phyloP scores from a whole-genome alignment of 2,888 invertebrate species.

The Dexiosoma caninum region DNA sequence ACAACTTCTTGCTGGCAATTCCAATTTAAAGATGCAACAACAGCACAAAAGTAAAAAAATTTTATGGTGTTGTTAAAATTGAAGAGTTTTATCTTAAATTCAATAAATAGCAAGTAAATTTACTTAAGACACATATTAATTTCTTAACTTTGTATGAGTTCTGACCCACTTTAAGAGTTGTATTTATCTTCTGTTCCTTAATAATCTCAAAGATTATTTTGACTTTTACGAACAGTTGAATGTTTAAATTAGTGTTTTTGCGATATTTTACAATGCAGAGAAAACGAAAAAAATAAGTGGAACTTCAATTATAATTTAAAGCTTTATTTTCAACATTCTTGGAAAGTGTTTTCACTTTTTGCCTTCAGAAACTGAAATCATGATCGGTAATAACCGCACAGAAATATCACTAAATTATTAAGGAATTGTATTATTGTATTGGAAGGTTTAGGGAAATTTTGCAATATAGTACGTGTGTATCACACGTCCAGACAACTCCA shows the following conservation, averaged over 20 bases:
- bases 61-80: constrained; percentile 16
- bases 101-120: constrained; percentile 41
- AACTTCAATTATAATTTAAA: constrained; percentile 44
- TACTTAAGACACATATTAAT: background rate
- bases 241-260: constrained; percentile 35
- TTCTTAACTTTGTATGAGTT: background rate
- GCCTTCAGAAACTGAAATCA: background rate
- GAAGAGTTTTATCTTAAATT: constrained; percentile 19
- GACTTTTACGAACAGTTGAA: constrained; percentile 10
- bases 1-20: constrained; percentile 2
- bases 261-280: background rate
- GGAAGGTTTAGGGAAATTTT: too few relatives aligned
- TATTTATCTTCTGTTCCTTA: background rate
- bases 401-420: background rate
- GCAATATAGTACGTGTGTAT: too few relatives aligned
- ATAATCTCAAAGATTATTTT: background rate
- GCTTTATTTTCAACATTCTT: background rate
- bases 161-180: constrained; percentile 42
- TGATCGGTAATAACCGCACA: background rate
- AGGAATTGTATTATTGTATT: too few relatives aligned
- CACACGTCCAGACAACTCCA: too few relatives aligned
- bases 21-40: background rate
- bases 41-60: background rate
- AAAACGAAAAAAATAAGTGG: background rate
- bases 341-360: background rate